Evolutionary conservation across 2,888 invertebrate genomes (phyloP).

Genomic region (Orchesellides sinensis): DNA sequence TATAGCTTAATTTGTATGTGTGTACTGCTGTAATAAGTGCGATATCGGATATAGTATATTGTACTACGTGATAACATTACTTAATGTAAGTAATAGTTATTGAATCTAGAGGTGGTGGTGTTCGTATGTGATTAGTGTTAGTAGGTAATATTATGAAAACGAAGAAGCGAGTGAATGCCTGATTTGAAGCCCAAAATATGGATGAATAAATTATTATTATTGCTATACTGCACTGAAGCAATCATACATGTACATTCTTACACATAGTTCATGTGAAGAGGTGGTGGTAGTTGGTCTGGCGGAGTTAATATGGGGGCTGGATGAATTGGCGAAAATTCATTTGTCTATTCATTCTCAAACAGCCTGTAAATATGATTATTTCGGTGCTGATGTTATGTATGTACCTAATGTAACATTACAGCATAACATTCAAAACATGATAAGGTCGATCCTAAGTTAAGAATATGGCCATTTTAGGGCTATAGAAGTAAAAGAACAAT

Average conservation of each 20-base stretch:
- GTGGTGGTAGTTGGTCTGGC: not conserved
- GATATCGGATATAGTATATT: no score
- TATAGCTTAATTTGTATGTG: not conserved
- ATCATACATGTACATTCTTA: not conserved
- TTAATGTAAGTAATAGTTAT: no score
- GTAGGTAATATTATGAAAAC: not conserved
- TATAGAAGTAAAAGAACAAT: no score
- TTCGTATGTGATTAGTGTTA: not conserved
- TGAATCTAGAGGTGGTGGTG: not conserved
- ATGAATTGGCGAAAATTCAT: not conserved
- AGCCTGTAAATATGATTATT: not conserved
- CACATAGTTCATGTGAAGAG: not conserved
- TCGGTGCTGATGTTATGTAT: no score
- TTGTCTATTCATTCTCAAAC: not conserved
- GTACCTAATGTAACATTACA: no score
- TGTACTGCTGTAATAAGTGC: not conserved
- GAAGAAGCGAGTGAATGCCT: not conserved
- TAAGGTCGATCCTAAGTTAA: no score
- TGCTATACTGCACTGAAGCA: no score
- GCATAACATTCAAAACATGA: no score
- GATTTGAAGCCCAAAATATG: conserved; percentile 14
- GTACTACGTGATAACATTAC: no score
- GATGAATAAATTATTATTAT: not conserved
- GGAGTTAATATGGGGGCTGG: not conserved
- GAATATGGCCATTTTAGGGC: no score